These are phyloP conservation scores for Alligator mississippiensis DNA, from an alignment of 2,113 vertebrate genomes.

Conservation along the genomic window DNA sequence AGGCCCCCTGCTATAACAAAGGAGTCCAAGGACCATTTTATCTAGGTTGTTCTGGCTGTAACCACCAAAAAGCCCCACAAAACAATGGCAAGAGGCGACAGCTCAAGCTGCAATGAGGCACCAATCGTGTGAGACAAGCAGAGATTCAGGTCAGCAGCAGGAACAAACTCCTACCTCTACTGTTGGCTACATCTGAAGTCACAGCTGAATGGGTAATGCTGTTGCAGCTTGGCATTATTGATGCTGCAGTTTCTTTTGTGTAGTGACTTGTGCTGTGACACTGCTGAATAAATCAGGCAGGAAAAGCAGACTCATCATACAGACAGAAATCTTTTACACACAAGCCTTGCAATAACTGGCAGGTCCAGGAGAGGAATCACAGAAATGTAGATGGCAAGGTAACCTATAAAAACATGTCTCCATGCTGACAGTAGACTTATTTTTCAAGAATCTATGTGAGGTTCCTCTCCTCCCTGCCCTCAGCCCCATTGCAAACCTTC, in stretches of 20 bases:
- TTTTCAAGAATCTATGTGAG: neutral
- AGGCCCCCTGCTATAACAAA: neutral
- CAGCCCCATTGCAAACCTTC: neutral
- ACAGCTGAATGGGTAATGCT: neutral
- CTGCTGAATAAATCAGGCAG: rapidly evolving
- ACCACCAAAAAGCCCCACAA: neutral
- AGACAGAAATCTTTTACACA: neutral
- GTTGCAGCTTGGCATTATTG: neutral
- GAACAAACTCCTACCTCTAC: neutral
- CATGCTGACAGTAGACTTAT: neutral
- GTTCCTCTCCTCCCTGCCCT: neutral
- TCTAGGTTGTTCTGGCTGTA: neutral
- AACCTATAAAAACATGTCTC: neutral
- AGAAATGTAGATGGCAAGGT: neutral
- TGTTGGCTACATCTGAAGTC: neutral
- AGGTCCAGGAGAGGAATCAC: neutral
- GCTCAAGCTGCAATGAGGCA: neutral
- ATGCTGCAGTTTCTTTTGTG: neutral
- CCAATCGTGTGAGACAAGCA: rapidly evolving
- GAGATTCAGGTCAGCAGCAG: neutral
- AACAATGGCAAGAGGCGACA: neutral
- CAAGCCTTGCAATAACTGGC: neutral
- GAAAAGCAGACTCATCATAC: neutral
- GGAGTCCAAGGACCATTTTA: no score
- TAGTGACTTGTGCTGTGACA: neutral